Conservation (phyloP, 2,888 invertebrate genomes). For the Polydrusus tereticollis region DNA sequence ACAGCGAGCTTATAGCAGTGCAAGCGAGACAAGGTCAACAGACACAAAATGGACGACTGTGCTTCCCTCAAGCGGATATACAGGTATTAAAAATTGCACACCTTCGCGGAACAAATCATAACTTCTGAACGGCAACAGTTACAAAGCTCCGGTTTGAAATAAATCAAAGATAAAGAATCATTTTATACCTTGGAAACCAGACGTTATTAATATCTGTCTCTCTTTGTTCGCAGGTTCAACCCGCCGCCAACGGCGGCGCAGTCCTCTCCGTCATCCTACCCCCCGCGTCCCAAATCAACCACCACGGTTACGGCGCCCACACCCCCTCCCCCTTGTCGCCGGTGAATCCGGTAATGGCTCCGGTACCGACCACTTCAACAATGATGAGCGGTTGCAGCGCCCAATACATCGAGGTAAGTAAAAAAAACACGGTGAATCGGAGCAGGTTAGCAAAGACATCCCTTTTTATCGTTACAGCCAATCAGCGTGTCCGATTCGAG, state of each 20-base stretch:
- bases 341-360: constrained; percentile 55
- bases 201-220: neutral
- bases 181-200: neutral
- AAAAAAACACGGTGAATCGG: neutral
- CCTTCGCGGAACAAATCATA: too few species aligned
- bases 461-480: constrained; percentile 65
- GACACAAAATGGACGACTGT: constrained; percentile 59
- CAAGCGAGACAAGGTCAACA: constrained; percentile 58
- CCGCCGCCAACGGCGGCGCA: constrained; percentile 76
- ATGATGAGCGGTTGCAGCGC: constrained; percentile 71
- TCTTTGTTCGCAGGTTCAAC: constrained; percentile 69
- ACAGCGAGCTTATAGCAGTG: constrained; percentile 27
- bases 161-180: too few species aligned
- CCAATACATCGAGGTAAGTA: constrained; percentile 71
- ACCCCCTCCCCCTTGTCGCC: constrained; percentile 49
- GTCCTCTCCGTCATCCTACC: constrained; percentile 87
- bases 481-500: constrained; percentile 69
- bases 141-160: too few species aligned
- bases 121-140: too few species aligned
- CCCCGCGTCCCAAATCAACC: constrained; percentile 70
- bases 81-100: too few species aligned
- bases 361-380: constrained; percentile 62
- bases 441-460: neutral
- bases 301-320: constrained; percentile 55
- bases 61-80: constrained; percentile 69